Base-by-base conservation (phyloP, 2,113 vertebrate genomes). In the Drymodes brunneopygia region DNA sequence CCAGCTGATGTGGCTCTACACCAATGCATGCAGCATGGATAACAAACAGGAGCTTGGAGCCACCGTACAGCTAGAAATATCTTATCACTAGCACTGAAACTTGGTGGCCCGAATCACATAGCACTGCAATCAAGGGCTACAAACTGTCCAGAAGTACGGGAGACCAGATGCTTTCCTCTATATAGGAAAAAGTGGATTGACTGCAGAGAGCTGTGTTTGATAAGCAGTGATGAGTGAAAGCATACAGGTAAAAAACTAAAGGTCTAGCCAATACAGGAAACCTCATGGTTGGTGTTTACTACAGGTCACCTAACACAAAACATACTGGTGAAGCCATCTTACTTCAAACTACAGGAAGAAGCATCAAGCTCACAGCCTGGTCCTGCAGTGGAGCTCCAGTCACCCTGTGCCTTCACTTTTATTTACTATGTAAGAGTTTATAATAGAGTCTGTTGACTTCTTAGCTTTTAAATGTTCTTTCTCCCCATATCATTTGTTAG, bases 101-200 rank as follows among this genome's bases (percentile, higher is more conserved):
- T 11, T 65, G 13, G 22, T 9, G 25, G 27, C 23, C 62, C 38
- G 45, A 90, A 73, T 38, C 27, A 31, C 15, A 12, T 1, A 4
- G 36, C 44, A 58, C 48, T 67, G 45, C 35, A 58, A 13, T 51
- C 4, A 1, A 19, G 13, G 15, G 23, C 50, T 51, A 33, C 27
- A 42, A 69, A 47, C 35, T 67, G 36, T 27, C 65, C 53, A 67
- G 50, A 90, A 64, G 44, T 14, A 90, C 53, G 14, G 16, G 71
- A 80, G 27, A 60, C 9, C 0, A 1, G 3, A 4, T 10, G 2
- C 12, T 61, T 23, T 17, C 25, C 6, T 40, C 29, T 29, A 6
- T 3, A 11, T 9, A 38, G 36, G 75, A 69, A 50, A n/a, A 27
- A 35, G 17, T 20, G 6, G 24, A 72, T 27, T 6, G 18, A 69